These are phyloP conservation scores for Muscicapa comitata DNA, from an alignment of 2,797 vertebrate genomes.

Conservation along the genomic window DNA sequence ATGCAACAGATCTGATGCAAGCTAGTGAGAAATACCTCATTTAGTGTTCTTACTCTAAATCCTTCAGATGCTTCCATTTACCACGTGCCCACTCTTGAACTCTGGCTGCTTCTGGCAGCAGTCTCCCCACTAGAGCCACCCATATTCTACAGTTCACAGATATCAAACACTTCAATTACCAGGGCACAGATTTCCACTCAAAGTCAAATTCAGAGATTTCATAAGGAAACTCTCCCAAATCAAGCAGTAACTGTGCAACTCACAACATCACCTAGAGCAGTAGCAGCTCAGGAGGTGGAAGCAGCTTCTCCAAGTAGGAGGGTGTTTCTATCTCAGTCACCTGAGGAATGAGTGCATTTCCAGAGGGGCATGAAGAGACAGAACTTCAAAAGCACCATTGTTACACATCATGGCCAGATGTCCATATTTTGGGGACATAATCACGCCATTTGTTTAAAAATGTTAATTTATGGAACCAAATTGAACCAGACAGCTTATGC, in stretches of 20 bases:
- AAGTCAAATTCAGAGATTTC: neutral
- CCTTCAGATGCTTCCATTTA: neutral
- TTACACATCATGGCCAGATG: neutral
- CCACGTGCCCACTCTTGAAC: neutral
- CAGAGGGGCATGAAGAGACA: neutral
- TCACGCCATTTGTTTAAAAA: neutral
- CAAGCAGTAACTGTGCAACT: neutral
- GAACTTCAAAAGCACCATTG: neutral
- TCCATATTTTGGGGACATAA: neutral
- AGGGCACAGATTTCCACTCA: neutral
- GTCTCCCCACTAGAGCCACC: neutral
- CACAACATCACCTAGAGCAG: neutral
- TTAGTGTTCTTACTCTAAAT: neutral
- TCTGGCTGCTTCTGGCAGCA: neutral
- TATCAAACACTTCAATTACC: neutral
- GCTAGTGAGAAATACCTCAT: neutral
- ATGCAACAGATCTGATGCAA: neutral
- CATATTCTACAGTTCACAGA: neutral
- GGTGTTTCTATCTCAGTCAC: neutral
- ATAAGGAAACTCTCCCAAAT: neutral
- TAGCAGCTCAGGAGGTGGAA: neutral
- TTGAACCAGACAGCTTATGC: neutral
- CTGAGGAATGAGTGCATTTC: rapidly evolving
- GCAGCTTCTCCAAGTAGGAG: neutral
- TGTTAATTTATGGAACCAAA: neutral